These are phyloP conservation scores for Serrognathus titanus DNA, from an alignment of 2,888 invertebrate species.

Conservation along the genomic window DNA sequence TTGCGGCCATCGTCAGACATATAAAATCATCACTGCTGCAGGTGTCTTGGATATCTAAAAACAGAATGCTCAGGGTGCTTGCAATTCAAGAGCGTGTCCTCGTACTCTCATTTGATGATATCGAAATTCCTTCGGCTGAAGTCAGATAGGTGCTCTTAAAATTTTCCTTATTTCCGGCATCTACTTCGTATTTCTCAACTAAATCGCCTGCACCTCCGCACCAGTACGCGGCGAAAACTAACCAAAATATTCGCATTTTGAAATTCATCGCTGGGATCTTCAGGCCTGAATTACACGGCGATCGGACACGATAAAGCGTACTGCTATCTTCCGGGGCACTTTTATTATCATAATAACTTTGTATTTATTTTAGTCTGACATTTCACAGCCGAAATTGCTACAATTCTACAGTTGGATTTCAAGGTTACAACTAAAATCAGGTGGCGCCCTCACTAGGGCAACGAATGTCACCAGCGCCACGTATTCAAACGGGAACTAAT, in stretches of 20 bases:
- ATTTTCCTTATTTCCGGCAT: constrained; percentile 19
- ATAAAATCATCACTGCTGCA: constrained; percentile 68
- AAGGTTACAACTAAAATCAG: constrained; percentile 16
- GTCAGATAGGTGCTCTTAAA: constrained; percentile 49
- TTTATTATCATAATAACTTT: constrained; percentile 37
- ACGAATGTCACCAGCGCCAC: neutral
- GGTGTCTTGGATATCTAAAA: constrained; percentile 45
- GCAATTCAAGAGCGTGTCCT: constrained; percentile 21
- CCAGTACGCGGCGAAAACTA: constrained; percentile 40
- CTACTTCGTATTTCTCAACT: constrained; percentile 22
- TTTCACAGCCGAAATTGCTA: constrained; percentile 34
- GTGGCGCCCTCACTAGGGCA: neutral
- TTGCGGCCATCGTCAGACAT: constrained; percentile 66
- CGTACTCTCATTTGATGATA: constrained; percentile 59
- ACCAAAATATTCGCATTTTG: constrained; percentile 39
- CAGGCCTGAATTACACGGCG: constrained; percentile 5
- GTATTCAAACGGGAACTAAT: too few relatives aligned
- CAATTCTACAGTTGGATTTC: constrained; percentile 23
- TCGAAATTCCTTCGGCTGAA: constrained; percentile 57
- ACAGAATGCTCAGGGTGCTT: constrained; percentile 2
- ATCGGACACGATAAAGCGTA: constrained; percentile 3
- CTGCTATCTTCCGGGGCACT: constrained; percentile 11
- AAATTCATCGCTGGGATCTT: constrained; percentile 10
- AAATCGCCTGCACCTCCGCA: constrained; percentile 31
- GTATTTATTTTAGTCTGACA: constrained; percentile 39